Percentiles rank a stretch among this genome's conserved stretches.
phyloP scores from a whole-genome alignment of 2,113 vertebrate genomes.

The Ameiurus melas region DNA sequence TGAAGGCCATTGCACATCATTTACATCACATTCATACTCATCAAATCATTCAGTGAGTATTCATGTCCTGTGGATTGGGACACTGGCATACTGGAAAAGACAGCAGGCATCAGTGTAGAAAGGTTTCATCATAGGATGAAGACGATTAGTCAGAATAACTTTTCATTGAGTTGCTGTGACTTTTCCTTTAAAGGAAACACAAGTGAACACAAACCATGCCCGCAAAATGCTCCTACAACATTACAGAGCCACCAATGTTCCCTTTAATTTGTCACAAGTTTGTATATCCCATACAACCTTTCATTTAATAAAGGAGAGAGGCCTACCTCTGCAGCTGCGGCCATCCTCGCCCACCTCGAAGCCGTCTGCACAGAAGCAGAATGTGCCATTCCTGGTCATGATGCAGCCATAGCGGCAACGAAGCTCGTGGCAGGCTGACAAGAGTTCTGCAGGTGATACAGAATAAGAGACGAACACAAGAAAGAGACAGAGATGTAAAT shows the following conservation, averaged over 20 bases:
- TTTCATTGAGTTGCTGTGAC: neutral
- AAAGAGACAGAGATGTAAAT: slow-evolving; percentile 52
- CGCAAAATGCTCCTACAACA: neutral
- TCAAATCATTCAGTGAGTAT: neutral
- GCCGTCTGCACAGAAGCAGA: slow-evolving; percentile 89
- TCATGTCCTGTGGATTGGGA: neutral
- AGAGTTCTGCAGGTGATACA: slow-evolving; percentile 75
- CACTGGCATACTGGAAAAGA: neutral
- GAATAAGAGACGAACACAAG: slow-evolving; percentile 5
- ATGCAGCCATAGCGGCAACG: slow-evolving; percentile 89
- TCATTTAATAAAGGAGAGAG: neutral
- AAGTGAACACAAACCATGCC: neutral
- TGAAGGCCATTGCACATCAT: neutral
- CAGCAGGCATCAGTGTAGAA: neutral
- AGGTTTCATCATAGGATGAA: neutral
- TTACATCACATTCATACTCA: slow-evolving; percentile 11
- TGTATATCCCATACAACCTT: neutral
- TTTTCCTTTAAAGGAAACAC: neutral
- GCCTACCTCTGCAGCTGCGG: slow-evolving; percentile 86
- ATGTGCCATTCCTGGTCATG: slow-evolving; percentile 83
- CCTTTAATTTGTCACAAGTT: too few relatives aligned
- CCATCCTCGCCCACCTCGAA: slow-evolving; percentile 83
- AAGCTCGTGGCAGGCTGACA: slow-evolving; percentile 86
- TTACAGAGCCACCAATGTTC: neutral
- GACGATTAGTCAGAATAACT: neutral